Percentiles rank a stretch among this genome's conserved stretches.
Conservation (phyloP, 2,113 vertebrate genomes). For the Crotophaga sulcirostris region DNA sequence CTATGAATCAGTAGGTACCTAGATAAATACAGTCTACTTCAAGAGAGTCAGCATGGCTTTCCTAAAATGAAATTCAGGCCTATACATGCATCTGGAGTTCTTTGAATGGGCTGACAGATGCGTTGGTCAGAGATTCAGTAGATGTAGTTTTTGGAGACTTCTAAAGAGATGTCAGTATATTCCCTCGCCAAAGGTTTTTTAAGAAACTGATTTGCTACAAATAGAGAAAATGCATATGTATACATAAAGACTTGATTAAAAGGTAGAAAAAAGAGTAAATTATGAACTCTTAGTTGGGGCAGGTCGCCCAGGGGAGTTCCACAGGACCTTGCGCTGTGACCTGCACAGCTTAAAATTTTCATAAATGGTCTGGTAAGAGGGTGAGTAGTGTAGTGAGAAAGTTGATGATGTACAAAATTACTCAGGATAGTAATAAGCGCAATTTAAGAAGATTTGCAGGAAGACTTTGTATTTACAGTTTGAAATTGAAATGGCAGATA, state of each 20-base stretch:
- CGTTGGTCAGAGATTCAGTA: background rate
- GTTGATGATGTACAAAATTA: background rate
- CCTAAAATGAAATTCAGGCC: background rate
- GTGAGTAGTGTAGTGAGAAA: background rate
- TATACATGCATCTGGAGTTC: background rate
- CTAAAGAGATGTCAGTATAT: background rate
- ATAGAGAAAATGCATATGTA: background rate
- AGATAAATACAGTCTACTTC: background rate
- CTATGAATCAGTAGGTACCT: background rate
- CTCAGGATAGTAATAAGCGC: background rate
- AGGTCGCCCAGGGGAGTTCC: background rate
- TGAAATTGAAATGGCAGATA: background rate
- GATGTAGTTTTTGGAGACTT: background rate
- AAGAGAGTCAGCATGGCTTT: background rate
- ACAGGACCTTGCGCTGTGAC: background rate
- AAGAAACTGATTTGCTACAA: accelerated
- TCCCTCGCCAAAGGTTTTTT: background rate
- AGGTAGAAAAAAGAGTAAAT: background rate
- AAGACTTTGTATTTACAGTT: background rate
- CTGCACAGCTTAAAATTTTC: background rate
- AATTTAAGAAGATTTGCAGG: background rate
- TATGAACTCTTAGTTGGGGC: background rate
- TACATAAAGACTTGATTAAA: background rate
- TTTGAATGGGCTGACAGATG: background rate
- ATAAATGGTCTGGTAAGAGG: background rate